Base-by-base conservation (phyloP, 2,113 vertebrate species). In the Dendrocopos noguchii region DNA sequence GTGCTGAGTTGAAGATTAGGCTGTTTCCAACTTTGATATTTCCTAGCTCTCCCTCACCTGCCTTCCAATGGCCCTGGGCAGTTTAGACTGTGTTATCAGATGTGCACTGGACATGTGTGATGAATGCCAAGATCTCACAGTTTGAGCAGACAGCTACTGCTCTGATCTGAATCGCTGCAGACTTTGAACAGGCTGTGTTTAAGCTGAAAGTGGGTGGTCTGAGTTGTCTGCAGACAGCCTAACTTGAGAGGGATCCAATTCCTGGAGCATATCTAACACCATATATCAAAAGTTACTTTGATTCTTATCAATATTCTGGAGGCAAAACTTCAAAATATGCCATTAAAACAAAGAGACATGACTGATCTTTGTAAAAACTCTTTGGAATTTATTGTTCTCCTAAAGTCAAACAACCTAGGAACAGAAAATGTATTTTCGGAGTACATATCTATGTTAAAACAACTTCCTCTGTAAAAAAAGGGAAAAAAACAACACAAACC, bases 221-320 rank as follows among this genome's bases (percentile, higher is more conserved):
- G 82, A 63, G 59, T 18, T 83, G 94, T 91, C 91, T 94, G 91
- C 96, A 96, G 96, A 96, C 95, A 92, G 91, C 61, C 90, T 94
- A 84, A 96, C 95, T 96, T 87, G 79, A 95, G 96, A 96, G 83
- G 80, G 76, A 90, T 92, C 88, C 93, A 93, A 90, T 90, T 97
- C 87, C 90, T 96, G 91, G 87, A 97, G 94, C 82, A n/a, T 82
- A 91, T 94, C 94, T 96, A 92, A 88, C 4, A 0, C 91, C 88
- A 91, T 95, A 96, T 97, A 92, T 97, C 95, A 96, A 97, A 96
- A 95, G 94, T 93, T 94, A 60, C 94, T 96, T 95, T 95, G 96
- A 96, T 96, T 96, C 90, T 95, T 94, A 92, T 95, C 84, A 78
- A 92, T 95, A 89, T 95, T 97, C 95, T 95, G 88, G 79, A 90